These are phyloP conservation scores for Clostera curtula DNA, from an alignment of 2,888 invertebrate species.

Conservation along the genomic window DNA sequence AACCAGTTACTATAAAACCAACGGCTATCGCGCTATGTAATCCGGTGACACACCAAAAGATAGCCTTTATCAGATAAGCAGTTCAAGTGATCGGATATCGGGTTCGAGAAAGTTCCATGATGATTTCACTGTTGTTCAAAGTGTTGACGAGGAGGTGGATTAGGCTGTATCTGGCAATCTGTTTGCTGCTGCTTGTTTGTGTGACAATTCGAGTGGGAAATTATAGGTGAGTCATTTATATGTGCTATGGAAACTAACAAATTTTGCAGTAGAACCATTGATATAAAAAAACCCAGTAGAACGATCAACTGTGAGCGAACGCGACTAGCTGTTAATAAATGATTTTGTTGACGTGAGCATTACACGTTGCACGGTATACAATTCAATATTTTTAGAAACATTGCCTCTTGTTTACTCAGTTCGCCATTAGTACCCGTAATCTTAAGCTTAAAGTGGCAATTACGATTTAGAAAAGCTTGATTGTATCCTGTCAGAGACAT, in stretches of 20 bases:
- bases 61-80: conserved; percentile 6
- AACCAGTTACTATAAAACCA: too few relatives aligned
- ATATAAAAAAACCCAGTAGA: background rate
- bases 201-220: conserved; percentile 17
- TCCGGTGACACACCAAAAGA: conserved; percentile 11
- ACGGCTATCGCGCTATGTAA: conserved; percentile 12
- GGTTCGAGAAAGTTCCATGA: conserved; percentile 42
- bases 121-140: conserved; percentile 33
- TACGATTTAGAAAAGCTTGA: too few relatives aligned
- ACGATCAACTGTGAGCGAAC: background rate
- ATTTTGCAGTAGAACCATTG: background rate
- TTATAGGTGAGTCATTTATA: conserved; percentile 29
- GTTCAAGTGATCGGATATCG: conserved; percentile 10
- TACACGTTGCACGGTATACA: too few relatives aligned
- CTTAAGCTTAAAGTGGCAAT: too few relatives aligned
- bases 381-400: too few relatives aligned
- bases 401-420: too few relatives aligned
- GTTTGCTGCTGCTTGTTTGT: conserved; percentile 27
- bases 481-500: too few relatives aligned
- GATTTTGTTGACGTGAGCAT: too few relatives aligned
- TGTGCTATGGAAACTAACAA: too few relatives aligned
- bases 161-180: conserved; percentile 29
- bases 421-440: too few relatives aligned
- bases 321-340: too few relatives aligned
- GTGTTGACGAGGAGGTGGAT: conserved; percentile 33